phyloP scores from a whole-genome alignment of 2,113 vertebrate species.

The Noturus placidus region DNA sequence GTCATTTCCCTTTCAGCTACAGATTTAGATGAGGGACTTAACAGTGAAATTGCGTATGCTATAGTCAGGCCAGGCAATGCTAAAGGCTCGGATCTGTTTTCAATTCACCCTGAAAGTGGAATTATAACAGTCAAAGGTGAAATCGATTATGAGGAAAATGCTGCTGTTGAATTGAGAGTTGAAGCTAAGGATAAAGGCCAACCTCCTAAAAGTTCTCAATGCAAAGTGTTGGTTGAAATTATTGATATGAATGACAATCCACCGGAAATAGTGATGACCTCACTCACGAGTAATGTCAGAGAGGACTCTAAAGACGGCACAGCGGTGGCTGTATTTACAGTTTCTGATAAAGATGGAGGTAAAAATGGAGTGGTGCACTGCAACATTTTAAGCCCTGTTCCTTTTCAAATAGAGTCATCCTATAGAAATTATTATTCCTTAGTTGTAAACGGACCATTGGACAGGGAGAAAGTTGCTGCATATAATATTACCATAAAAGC shows the following conservation, averaged over 20 bases:
- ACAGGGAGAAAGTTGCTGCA: constrained; percentile 33
- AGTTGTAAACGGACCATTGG: constrained; percentile 38
- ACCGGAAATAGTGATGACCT: constrained; percentile 46
- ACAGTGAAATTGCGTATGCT: constrained; percentile 50
- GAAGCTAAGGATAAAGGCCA: constrained; percentile 43
- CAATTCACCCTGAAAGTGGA: constrained; percentile 33
- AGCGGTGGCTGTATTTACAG: constrained; percentile 44
- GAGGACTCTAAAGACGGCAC: constrained; percentile 47
- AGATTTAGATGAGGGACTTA: constrained; percentile 63
- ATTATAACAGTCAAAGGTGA: constrained; percentile 28
- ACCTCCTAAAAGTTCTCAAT: constrained; percentile 34
- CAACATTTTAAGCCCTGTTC: constrained; percentile 1
- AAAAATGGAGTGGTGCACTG: constrained; percentile 48
- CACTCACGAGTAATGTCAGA: constrained; percentile 16
- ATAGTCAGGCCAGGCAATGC: constrained; percentile 20
- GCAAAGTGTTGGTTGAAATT: constrained; percentile 46
- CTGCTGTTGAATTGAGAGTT: constrained; percentile 43
- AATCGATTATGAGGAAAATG: constrained; percentile 46
- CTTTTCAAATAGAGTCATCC: constrained; percentile 43
- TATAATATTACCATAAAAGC: constrained; percentile 49
- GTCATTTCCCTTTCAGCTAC: constrained; percentile 59
- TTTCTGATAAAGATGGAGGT: constrained; percentile 50
- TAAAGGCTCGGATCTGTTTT: constrained; percentile 24
- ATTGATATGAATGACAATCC: constrained; percentile 51
- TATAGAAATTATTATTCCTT: constrained; percentile 51